Conservation (phyloP, 2,797 vertebrate species). For the Schizopygopsis pylzovi region DNA sequence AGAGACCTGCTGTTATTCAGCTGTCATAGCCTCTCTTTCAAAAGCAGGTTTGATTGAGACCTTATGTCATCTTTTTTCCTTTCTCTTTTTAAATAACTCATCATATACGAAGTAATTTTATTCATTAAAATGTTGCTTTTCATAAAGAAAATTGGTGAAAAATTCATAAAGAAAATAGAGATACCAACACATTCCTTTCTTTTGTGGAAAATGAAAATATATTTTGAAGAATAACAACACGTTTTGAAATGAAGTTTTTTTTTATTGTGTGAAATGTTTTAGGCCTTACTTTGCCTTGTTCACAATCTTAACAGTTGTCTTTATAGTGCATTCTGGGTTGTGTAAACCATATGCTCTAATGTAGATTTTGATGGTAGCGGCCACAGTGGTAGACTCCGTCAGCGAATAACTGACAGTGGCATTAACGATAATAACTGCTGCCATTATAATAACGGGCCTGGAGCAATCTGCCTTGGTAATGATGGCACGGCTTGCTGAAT, state of each 20-base stretch:
- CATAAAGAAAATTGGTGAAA: not conserved
- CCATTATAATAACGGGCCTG: constrained; percentile 58
- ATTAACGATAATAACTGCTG: constrained; percentile 58
- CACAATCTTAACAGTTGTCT: constrained; percentile 4
- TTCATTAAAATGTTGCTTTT: not conserved
- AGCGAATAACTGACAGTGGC: constrained; percentile 50
- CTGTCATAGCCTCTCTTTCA: not conserved
- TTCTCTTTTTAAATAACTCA: not conserved
- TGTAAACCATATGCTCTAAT: constrained; percentile 14
- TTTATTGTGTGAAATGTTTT: not conserved
- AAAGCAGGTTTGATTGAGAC: constrained; percentile 17
- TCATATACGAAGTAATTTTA: not conserved
- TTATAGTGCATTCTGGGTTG: constrained; percentile 23
- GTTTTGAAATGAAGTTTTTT: not conserved
- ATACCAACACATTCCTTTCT: not conserved
- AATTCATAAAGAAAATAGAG: not conserved
- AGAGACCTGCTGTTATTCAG: constrained; percentile 18
- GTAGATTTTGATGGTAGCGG: constrained; percentile 14
- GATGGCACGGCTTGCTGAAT: constrained; percentile 56
- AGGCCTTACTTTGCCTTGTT: not conserved
- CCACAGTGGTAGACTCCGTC: constrained; percentile 37
- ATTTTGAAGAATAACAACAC: not conserved
- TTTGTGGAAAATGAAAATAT: not conserved
- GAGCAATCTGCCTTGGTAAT: constrained; percentile 61
- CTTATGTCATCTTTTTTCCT: not conserved